Conservation (phyloP, 2,113 vertebrate species). For the Nyctibius bracteatus region DNA sequence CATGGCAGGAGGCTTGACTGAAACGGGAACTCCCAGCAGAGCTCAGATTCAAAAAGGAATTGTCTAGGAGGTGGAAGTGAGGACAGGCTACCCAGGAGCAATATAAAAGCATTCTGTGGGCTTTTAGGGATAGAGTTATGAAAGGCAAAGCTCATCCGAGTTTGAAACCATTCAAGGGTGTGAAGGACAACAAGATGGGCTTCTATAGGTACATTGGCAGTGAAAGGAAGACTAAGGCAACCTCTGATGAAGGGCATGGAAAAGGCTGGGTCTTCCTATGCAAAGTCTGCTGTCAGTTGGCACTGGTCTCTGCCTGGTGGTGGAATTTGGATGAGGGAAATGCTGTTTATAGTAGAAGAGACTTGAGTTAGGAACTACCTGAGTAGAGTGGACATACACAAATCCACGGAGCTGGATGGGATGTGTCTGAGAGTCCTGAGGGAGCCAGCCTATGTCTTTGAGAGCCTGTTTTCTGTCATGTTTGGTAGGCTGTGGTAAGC, state of each 20-base stretch:
- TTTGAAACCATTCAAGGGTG: neutral
- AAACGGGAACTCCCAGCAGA: neutral
- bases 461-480: neutral
- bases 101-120: neutral
- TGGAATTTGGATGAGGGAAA: neutral
- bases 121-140: neutral
- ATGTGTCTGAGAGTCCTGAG: neutral
- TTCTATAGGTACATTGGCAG: neutral
- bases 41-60: neutral
- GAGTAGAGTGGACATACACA: neutral
- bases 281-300: neutral
- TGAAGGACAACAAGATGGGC: neutral
- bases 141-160: neutral
- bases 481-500: neutral
- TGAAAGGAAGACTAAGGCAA: neutral
- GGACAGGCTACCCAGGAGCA: neutral
- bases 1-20: neutral
- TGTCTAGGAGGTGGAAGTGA: neutral
- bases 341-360: neutral
- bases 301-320: neutral
- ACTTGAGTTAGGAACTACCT: neutral
- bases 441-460: neutral
- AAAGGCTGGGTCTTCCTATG: neutral
- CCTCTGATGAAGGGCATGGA: neutral
- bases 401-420: neutral